Base-by-base conservation (phyloP, 2,888 invertebrate genomes). In the Gymnocheta viridis region DNA sequence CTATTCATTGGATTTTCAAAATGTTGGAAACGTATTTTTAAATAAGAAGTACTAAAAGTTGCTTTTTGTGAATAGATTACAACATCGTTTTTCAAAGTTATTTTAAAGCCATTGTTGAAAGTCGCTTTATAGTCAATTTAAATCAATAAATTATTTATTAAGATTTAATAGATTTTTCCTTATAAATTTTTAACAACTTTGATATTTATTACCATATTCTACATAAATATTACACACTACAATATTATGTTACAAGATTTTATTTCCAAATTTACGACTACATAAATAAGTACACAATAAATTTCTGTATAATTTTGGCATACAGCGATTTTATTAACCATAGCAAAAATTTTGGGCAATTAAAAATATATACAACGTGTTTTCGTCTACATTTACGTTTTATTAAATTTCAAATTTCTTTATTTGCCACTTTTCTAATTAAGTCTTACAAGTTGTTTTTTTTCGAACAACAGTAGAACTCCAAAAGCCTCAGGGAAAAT, bases 361-460 rank as follows among this genome's bases (percentile, higher is more conserved):
- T 49, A 29, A 27, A 41, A 49, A 4, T 27, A 19, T 27, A 19
- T n/a, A 29, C 35, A 51, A 6, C 9, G 0, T 19, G 9, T 19
- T 62, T 7, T 49, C 51, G 17, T 47, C 27, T 51, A 4, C 9
- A 10, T 54, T 29, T 7, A 22, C 62, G 47, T 62, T n/a, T 62
- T 38, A 27, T 73, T 38, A 14, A 73, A 27, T 62, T 60, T 54
- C 9, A 24, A 32, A 67, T 56, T 64, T 66, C 56, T 76, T 67
- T 49, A 35, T 58, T 49, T 19, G 27, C 14, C 47, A 38, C 35
- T 58, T 67, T 24, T n/a, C 32, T 67, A 38, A 77, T 49, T 76
- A 35, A 76, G 22, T 54, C 24, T 10, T 9, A 47, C 32, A 47
- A 56, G 32, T 66, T 76, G 44, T 66, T 44, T 66, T 29, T n/a